Base-by-base conservation (phyloP, 1,140 invertebrate genomes). In the Cephus cinctus region DNA sequence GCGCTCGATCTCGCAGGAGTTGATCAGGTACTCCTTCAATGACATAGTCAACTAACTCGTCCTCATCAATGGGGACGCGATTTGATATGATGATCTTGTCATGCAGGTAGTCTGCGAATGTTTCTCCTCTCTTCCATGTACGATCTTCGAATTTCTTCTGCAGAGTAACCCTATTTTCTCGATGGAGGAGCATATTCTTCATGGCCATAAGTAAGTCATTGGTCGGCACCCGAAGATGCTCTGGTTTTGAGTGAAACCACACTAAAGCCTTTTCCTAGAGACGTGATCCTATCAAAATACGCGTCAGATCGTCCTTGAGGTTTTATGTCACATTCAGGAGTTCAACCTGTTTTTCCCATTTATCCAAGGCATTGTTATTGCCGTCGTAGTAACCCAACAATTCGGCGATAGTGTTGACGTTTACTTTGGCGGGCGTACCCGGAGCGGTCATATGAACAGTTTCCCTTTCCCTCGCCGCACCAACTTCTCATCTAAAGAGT, bases 191-290 rank as follows among this genome's bases (percentile, higher is more conserved):
- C 45, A 48, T 52, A 2, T 3, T 4, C 16, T 12, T 5, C 8
- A 47, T 6, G 1, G 14, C 19, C 3, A 1, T 9, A 0, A 47
- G 9, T 1, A 47, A 11, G 0, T 1, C 3, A 1, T 52, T 27
- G 2, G 42, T 27, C 0, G 20, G 0, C 45, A 52, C 43, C 1
- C 1, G 6, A 0, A 48, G 2, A n/a, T 42, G 12, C 8, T 52
- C 39, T 4, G 39, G 21, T 2, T 4, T 41, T 3, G 38, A 52
- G 15, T 43, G 35, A 1, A 53, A 22, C 47, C 47, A 50, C 2
- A 36, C 32, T 0, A 39, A 12, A 0, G 35, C 51, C 8, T 30
- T 39, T 4, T 38, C 25, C 27, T 32, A 45, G 2, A 51, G 15
- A 1, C 25, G 23, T 9, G 21, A 15, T 0, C 27, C 30, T 0